A percentile compares a stretch with the other conserved stretches of the same genome.
phyloP scores from a whole-genome alignment of 2,888 invertebrate species.

The Sphaerophoria taeniata region DNA sequence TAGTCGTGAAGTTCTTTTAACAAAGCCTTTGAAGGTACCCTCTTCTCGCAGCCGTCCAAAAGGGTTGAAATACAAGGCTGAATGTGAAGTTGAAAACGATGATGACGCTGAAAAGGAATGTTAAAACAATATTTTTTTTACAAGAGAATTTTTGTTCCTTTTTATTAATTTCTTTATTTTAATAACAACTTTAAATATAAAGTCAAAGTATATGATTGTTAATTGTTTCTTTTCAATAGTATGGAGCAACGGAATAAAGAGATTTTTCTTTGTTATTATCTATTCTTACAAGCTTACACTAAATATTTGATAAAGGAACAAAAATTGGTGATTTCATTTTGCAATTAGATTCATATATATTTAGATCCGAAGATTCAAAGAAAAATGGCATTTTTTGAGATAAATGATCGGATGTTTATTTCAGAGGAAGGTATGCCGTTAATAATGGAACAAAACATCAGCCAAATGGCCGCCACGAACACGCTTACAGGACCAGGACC shows the following conservation, averaged over 20 bases:
- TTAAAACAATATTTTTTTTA: no score
- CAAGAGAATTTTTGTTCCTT: not conserved
- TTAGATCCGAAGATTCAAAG: not conserved
- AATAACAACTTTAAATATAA: no score
- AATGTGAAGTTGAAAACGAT: no score
- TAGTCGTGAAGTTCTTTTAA: not conserved
- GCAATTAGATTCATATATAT: not conserved
- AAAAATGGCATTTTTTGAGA: no score
- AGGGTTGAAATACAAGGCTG: no score
- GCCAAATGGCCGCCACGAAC: no score
- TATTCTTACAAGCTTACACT: not conserved
- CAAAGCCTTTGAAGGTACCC: not conserved
- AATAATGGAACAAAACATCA: no score
- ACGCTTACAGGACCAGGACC: no score
- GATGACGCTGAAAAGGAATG: no score
- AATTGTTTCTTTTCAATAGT: not conserved
- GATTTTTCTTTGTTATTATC: not conserved
- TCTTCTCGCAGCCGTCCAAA: not conserved
- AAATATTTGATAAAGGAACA: not conserved
- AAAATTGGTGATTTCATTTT: not conserved
- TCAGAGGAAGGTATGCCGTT: no score
- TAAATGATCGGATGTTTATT: no score
- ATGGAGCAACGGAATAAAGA: not conserved
- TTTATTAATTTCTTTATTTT: not conserved
- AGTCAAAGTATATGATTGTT: not conserved